Base-by-base conservation (phyloP, 2,113 vertebrate genomes). In the Macheiramphus alcinus region DNA sequence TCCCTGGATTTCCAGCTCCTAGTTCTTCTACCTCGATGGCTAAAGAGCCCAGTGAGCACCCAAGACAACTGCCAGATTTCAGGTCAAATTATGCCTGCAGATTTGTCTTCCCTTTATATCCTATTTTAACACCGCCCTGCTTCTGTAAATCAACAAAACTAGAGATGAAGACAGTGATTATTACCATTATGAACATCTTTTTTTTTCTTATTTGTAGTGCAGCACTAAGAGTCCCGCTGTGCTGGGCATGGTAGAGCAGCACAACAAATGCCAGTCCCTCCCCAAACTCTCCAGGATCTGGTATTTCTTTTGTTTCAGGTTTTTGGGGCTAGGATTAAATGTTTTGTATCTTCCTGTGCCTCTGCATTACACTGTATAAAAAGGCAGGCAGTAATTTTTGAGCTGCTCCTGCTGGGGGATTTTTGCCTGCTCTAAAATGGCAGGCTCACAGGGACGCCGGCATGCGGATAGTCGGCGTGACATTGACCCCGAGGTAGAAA, bases 401-500 rank as follows among this genome's bases (percentile, higher is more conserved):
- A 84, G 36, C 38, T 6, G 27, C 27, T 95, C 18, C 32, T 68
- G 63, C 19, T 34, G 43, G n/a, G 80, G 59, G 48, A 62, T 94
- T 90, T 85, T 83, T 80, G 29, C 82, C 82, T 68, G 70, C 65
- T 82, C 32, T 58, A 21, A 91, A 89, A 85, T 43, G 3, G 3
- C 36, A 22, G 67, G 75, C 80, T 93, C 53, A 31, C 62, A 97
- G 87, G 85, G 89, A 93, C 3, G 6, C 74, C 34, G 89, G 94
- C 48, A 0, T 34, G 56, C 11, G 81, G 95, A 81, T 62, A 89
- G 58, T 93, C 11, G 6, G 66, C 21, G 22, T 98, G 97, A 96
- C 94, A 91, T 93, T 97, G 90, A 93, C 96, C 97, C 96, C 3
- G n/a, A 67, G 74, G 90, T 67, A 70, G 95, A 32, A 89, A 94